These are phyloP conservation scores for Rhagium mordax DNA, from an alignment of 2,888 invertebrate species.

Conservation along the genomic window DNA sequence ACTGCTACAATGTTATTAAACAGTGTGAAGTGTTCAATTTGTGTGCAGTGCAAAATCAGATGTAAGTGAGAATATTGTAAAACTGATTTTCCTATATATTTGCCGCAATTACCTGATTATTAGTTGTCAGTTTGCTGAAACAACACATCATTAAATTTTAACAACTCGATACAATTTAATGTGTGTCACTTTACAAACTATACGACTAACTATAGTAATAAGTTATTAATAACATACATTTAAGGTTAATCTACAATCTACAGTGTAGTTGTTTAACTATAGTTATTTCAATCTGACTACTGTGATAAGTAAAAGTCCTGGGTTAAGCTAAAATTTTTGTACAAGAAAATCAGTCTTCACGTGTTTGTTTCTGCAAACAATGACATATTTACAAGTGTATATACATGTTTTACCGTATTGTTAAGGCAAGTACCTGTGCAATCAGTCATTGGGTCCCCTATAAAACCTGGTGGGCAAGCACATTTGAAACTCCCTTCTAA, in stretches of 20 bases:
- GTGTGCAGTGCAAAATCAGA: slow-evolving; percentile 4
- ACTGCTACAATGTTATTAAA: slow-evolving; percentile 7
- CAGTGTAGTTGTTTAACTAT: neutral
- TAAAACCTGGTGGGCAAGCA: slow-evolving; percentile 86
- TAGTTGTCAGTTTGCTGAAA: slow-evolving; percentile 19
- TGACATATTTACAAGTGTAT: slow-evolving; percentile 52
- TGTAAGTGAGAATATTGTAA: slow-evolving; percentile 15
- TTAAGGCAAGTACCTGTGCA: slow-evolving; percentile 78
- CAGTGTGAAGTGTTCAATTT: neutral
- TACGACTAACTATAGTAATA: neutral
- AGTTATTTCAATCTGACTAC: slow-evolving; percentile 27
- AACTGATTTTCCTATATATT: slow-evolving; percentile 37
- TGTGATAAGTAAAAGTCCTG: slow-evolving; percentile 35
- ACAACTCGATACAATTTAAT: neutral
- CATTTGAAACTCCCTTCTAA: slow-evolving; percentile 86
- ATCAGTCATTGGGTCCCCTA: slow-evolving; percentile 82
- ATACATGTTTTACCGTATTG: slow-evolving; percentile 41
- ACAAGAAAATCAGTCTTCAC: slow-evolving; percentile 70
- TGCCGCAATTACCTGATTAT: slow-evolving; percentile 44
- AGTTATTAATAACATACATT: neutral
- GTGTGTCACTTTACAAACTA: neutral
- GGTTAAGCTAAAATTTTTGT: slow-evolving; percentile 54
- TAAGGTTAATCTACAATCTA: slow-evolving; percentile 17
- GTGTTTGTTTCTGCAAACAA: slow-evolving; percentile 62
- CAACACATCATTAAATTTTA: neutral